phyloP scores from a whole-genome alignment of 1,140 invertebrate genomes.

The Calliphora vicina region DNA sequence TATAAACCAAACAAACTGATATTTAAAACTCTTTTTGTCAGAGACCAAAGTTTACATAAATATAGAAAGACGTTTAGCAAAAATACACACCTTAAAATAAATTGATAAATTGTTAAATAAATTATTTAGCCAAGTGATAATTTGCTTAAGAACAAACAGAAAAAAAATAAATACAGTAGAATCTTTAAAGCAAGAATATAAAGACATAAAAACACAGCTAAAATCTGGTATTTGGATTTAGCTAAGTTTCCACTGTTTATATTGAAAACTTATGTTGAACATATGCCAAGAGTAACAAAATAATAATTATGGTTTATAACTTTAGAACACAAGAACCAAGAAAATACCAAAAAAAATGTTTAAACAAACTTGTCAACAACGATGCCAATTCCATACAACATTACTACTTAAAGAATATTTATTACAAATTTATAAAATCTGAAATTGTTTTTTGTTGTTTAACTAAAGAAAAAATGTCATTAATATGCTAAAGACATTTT shows the following conservation, averaged over 20 bases:
- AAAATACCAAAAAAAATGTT: no score
- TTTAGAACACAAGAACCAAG: background rate
- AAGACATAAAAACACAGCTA: background rate
- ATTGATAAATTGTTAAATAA: no score
- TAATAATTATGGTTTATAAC: background rate
- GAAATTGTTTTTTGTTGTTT: background rate
- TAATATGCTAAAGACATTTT: background rate
- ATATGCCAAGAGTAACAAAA: background rate
- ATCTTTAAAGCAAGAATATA: background rate
- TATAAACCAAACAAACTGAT: no score
- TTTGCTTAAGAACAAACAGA: background rate
- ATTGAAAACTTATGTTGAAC: background rate
- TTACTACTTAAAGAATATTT: background rate
- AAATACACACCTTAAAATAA: no score
- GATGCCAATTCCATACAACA: background rate
- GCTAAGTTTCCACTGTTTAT: background rate
- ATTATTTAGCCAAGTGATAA: no score
- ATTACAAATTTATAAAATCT: background rate
- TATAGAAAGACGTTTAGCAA: no score
- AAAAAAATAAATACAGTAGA: background rate
- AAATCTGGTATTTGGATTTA: background rate
- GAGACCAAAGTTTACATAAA: no score
- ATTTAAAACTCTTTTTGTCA: no score
- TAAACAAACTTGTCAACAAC: background rate
- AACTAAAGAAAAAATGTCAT: background rate